Percentiles rank a stretch among this genome's conserved stretches.
These are phyloP conservation scores for Arctia plantaginis DNA, from an alignment of 2,888 invertebrate genomes.

Conservation along the genomic window DNA sequence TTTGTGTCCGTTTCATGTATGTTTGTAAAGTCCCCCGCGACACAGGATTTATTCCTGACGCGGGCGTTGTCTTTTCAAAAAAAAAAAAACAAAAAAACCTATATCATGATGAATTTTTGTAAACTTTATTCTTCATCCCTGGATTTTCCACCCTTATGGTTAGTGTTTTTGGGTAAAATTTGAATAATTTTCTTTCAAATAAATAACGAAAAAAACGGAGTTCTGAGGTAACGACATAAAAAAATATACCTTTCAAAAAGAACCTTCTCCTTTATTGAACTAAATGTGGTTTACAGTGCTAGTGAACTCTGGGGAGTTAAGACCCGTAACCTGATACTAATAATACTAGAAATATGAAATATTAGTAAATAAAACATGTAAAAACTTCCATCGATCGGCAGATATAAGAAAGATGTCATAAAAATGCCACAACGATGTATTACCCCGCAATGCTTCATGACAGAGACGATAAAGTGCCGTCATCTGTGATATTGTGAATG, in stretches of 20 bases:
- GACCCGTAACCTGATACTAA: neutral
- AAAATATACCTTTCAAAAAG: too few species aligned
- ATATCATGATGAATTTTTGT: neutral
- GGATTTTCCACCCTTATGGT: too few species aligned
- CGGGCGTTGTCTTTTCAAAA: too few species aligned
- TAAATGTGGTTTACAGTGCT: neutral
- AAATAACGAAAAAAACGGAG: too few species aligned
- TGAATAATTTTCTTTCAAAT: too few species aligned
- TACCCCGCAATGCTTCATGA: neutral
- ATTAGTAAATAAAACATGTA: constrained; percentile 2
- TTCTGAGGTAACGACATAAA: too few species aligned
- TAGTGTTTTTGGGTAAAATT: too few species aligned
- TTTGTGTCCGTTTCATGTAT: too few species aligned
- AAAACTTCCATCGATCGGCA: constrained; percentile 3
- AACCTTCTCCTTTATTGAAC: too few species aligned
- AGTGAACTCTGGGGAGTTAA: neutral
- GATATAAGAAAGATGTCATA: constrained; percentile 8
- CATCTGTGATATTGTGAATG: constrained; percentile 4
- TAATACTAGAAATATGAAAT: neutral
- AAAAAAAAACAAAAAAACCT: neutral
- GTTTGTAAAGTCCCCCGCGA: too few species aligned
- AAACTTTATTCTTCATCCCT: too few species aligned
- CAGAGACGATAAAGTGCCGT: neutral
- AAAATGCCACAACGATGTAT: neutral
- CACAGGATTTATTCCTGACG: too few species aligned